Base-by-base conservation (phyloP, 2,797 vertebrate species). In the Lophius americanus region DNA sequence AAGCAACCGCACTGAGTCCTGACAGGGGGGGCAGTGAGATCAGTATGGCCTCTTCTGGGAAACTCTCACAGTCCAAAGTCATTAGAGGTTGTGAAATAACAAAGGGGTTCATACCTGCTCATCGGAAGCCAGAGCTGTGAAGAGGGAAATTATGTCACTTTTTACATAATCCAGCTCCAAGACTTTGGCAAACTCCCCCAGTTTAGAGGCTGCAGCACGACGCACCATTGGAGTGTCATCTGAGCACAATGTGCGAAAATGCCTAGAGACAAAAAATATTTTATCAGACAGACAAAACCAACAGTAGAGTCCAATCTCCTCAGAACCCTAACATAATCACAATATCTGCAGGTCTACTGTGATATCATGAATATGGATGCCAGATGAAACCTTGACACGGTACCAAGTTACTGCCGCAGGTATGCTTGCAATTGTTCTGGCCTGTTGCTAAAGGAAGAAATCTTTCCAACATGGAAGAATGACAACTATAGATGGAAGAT, bases 1-100 rank as follows among this genome's bases (percentile, higher is more conserved):
- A 54, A 96, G 82, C 32, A 97, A 91, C 5, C 96, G 94, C 70
- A 96, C 96, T 3, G 96, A 96, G 90, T 96, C 95, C 95, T 96
- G 79, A 56, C 9, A 35, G 57, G 39, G 73, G 23, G 56, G 35
- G 5, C 7, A 72, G 60, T 3, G 1, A 12, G 2, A 68, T 67
- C 32, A 72, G 35, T 63, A 23, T 32, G 14, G 37, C 7, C 51
- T 57, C 36, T 10, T 0, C 8, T 0, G 3, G 13, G 47, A 23
- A 23, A 23, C 23, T 59, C 48, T 32, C 48, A 66, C 6, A 73
- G 11, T 3, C 1, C 51, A 38, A 46, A 4, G 60, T 51, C 6
- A 51, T 7, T 3, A 52, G 8, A 50, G 1, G 2, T 9, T 37
- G 7, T 47, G 13, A 64, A 4, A 71, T 11, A 6, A 51, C 3